Conservation (phyloP, 2,888 invertebrate genomes). For the Pimpla rufipes region DNA sequence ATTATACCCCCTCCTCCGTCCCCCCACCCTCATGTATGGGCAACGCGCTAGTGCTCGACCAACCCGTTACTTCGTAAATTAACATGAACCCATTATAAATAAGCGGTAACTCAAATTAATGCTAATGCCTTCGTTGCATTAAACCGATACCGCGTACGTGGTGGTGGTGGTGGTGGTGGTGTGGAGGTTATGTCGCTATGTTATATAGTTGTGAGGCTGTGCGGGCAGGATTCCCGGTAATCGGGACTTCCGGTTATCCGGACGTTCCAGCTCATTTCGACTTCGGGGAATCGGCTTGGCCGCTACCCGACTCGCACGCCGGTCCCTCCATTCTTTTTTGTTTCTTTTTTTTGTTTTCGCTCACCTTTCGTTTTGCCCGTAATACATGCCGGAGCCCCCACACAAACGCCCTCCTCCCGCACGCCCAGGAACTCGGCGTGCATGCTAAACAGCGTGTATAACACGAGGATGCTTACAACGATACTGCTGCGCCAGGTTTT, state of each 20-base stretch:
- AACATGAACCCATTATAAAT: conserved; percentile 83
- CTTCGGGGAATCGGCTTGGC: conserved; percentile 51
- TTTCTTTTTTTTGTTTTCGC: conserved; percentile 32
- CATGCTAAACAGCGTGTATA: conserved; percentile 58
- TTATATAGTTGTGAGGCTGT: conserved; percentile 5
- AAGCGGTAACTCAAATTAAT: conserved; percentile 83
- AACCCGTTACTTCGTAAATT: conserved; percentile 80
- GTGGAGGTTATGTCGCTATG: not conserved
- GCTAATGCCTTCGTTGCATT: conserved; percentile 80
- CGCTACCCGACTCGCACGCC: conserved; percentile 12
- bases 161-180: too few species aligned
- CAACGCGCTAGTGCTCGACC: conserved; percentile 44
- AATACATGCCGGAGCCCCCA: conserved; percentile 7
- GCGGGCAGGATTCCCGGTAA: conserved; percentile 25
- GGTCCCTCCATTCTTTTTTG: not conserved
- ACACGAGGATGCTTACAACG: conserved; percentile 51
- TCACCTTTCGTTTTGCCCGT: conserved; percentile 41
- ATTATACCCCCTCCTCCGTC: not conserved
- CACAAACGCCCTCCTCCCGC: conserved; percentile 5
- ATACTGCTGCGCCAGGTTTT: conserved; percentile 46
- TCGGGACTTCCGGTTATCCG: conserved; percentile 50
- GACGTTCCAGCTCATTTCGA: conserved; percentile 44
- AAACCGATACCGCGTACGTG: conserved; percentile 76
- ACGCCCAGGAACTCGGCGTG: conserved; percentile 46
- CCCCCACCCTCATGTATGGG: not conserved